Evolutionary conservation across 2,113 vertebrate genomes (phyloP).

Genomic region (Megaceryle maxima): DNA sequence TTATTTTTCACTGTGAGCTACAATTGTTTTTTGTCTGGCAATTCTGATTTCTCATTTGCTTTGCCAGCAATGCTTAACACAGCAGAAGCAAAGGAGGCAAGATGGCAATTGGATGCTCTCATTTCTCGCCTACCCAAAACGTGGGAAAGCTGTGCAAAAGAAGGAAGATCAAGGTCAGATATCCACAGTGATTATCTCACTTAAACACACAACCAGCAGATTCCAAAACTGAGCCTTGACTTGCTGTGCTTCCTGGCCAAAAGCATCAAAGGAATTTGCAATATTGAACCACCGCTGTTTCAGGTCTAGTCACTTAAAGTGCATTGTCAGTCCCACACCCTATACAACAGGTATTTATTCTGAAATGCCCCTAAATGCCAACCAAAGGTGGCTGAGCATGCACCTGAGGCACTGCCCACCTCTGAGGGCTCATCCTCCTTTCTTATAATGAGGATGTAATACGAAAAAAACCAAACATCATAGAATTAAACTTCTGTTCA

Average conservation of each 20-base stretch:
- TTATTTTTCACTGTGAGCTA: not conserved
- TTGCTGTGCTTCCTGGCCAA: not conserved
- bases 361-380: not conserved
- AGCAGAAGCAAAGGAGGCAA: not conserved
- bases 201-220: accelerated
- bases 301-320: not conserved
- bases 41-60: not conserved
- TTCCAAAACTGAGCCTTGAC: not conserved
- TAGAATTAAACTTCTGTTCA: not conserved
- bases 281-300: not conserved
- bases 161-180: not conserved
- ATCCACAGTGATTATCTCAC: not conserved
- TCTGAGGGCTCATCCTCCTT: not conserved
- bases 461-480: not conserved
- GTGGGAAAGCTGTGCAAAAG: not conserved
- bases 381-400: not conserved
- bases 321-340: not conserved
- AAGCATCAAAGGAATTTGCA: not conserved
- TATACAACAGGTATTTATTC: not conserved
- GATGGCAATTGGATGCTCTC: not conserved
- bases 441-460: not conserved
- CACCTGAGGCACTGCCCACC: not conserved
- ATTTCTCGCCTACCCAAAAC: not conserved
- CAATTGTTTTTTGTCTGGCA: not conserved
- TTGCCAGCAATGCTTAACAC: not conserved